Percentiles rank a stretch among this genome's conserved stretches.
Conservation (phyloP, 1,140 invertebrate species). For the Drosophila hydei region DNA sequence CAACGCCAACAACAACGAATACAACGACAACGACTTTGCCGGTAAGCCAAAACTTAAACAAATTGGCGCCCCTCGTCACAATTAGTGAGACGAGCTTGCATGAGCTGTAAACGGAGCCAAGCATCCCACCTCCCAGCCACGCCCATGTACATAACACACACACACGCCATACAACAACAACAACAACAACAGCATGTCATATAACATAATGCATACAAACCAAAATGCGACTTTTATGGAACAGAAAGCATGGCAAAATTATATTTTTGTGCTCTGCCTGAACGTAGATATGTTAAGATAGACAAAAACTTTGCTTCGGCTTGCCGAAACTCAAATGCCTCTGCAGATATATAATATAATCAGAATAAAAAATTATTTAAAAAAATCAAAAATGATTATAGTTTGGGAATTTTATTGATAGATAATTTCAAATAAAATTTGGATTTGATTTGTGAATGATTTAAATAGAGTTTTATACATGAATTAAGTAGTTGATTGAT, state of each 20-base stretch:
- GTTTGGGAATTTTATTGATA: too few species aligned
- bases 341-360: background rate
- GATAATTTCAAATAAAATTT: too few species aligned
- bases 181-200: slow-evolving; percentile 51
- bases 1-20: background rate
- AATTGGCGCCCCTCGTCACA: slow-evolving; percentile 76
- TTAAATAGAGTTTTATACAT: too few species aligned
- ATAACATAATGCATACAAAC: slow-evolving; percentile 23
- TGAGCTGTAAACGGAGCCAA: slow-evolving; percentile 54
- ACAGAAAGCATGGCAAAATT: background rate
- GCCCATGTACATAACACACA: slow-evolving; percentile 43
- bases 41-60: slow-evolving; percentile 72
- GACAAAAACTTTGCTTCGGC: background rate
- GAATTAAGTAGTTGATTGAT: too few species aligned
- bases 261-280: background rate
- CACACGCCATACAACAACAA: slow-evolving; percentile 22
- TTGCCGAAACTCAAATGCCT: background rate
- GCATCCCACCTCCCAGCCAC: slow-evolving; percentile 11
- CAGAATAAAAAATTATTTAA: too few species aligned
- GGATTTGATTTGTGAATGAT: too few species aligned
- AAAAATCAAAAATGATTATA: too few species aligned
- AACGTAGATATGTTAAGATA: too few species aligned
- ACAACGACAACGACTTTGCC: slow-evolving; percentile 49
- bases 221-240: slow-evolving; percentile 22
- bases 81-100: slow-evolving; percentile 75